phyloP scores from a whole-genome alignment of 1,140 invertebrate genomes.

The Drosophila jambulina region DNA sequence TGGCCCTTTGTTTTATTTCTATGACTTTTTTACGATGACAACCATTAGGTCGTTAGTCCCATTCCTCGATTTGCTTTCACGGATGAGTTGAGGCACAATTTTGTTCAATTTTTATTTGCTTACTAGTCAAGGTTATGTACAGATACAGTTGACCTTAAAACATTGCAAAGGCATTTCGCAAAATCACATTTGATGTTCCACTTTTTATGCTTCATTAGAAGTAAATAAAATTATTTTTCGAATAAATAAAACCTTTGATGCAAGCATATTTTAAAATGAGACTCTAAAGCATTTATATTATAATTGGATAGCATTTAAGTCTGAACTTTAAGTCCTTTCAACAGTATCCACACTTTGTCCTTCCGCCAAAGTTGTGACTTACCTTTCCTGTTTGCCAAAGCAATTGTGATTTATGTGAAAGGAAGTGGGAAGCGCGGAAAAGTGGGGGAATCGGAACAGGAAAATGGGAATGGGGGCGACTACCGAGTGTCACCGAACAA shows the following conservation, averaged over 20 bases:
- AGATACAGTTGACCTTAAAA: too few species aligned
- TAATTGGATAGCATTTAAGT: background rate
- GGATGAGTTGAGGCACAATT: too few species aligned
- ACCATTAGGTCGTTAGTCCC: constrained; percentile 47
- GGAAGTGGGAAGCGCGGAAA: background rate
- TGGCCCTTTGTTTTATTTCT: too few species aligned
- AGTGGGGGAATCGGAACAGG: background rate
- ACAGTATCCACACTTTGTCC: constrained; percentile 15
- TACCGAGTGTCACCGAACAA: constrained; percentile 35
- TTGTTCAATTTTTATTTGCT: too few species aligned
- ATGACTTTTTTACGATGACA: constrained; percentile 70
- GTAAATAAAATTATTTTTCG: too few species aligned
- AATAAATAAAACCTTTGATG: too few species aligned
- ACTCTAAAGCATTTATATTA: background rate
- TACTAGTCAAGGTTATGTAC: constrained; percentile 14
- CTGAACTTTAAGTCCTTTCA: background rate
- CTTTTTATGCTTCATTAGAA: too few species aligned
- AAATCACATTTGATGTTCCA: background rate
- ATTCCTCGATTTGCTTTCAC: constrained; percentile 36
- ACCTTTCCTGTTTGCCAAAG: constrained; percentile 9
- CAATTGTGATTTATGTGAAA: constrained; percentile 59
- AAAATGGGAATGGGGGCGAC: background rate
- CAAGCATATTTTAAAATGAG: background rate
- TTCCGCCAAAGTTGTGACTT: constrained; percentile 6
- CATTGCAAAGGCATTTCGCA: too few species aligned